Conservation (phyloP, 2,888 invertebrate genomes). For the Nomada lathburiana region DNA sequence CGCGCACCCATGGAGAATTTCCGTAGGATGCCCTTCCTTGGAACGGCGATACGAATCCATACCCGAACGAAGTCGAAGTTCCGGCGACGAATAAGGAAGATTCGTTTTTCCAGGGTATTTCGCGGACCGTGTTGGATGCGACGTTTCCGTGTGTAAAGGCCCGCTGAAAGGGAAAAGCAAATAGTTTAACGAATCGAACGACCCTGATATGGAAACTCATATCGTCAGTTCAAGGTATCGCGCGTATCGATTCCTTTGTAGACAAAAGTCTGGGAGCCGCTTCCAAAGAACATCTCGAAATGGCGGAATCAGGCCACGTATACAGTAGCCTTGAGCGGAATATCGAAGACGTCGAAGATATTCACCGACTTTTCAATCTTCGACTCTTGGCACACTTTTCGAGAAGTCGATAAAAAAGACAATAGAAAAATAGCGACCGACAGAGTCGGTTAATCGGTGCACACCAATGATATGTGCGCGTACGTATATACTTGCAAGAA, state of each 20-base stretch:
- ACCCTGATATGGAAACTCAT: constrained; percentile 59
- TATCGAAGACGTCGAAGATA: constrained; percentile 63
- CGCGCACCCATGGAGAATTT: too few relatives aligned
- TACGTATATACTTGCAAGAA: background rate
- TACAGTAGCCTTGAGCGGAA: constrained; percentile 63
- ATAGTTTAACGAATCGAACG: constrained; percentile 50
- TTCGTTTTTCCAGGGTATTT: background rate
- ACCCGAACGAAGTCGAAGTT: background rate
- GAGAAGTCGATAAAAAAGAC: constrained; percentile 50
- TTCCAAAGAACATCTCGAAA: constrained; percentile 61
- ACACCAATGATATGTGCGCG: constrained; percentile 9
- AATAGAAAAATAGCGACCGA: constrained; percentile 55
- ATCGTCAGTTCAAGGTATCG: constrained; percentile 61
- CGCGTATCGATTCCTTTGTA: constrained; percentile 61
- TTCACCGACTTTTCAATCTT: constrained; percentile 63
- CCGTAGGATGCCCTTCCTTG: constrained; percentile 2
- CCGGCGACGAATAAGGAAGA: background rate
- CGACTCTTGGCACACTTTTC: constrained; percentile 63
- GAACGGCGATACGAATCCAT: background rate
- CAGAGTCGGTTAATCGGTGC: constrained; percentile 41
- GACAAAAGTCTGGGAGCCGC: constrained; percentile 57
- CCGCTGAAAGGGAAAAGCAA: constrained; percentile 26
- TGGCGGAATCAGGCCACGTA: constrained; percentile 60
- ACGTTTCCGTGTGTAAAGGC: background rate
- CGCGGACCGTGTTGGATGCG: background rate